These are phyloP conservation scores for Sylvilagus floridanus DNA, from an alignment of 2,797 vertebrate species.

Conservation along the genomic window DNA sequence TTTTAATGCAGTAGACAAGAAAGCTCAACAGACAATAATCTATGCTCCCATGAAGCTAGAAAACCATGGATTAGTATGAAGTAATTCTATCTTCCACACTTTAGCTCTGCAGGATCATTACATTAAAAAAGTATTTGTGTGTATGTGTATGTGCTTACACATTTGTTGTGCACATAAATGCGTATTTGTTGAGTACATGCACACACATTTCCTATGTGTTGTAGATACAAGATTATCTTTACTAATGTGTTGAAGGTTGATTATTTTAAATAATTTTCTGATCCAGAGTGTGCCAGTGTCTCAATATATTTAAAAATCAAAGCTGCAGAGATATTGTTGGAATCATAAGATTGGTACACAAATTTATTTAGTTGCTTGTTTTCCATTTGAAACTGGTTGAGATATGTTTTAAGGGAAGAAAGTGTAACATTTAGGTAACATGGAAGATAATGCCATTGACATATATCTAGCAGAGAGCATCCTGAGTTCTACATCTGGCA, in stretches of 20 bases:
- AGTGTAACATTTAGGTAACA: background rate
- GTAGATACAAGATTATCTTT: conserved; percentile 29
- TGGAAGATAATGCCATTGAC: fast-evolving
- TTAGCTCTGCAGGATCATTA: conserved; percentile 67
- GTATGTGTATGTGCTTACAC: background rate
- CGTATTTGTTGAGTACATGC: background rate
- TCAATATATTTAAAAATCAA: background rate
- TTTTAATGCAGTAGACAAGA: conserved; percentile 73
- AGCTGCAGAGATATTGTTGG: background rate
- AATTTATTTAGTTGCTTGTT: background rate
- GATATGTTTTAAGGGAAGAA: background rate
- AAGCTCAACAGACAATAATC: conserved; percentile 78
- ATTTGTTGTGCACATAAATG: background rate
- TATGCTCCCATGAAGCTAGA: conserved; percentile 59
- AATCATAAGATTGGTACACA: background rate
- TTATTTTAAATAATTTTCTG: conserved; percentile 57
- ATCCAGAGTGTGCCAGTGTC: conserved; percentile 13
- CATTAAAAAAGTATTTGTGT: background rate
- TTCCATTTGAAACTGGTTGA: conserved; percentile 7
- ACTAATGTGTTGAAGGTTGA: conserved; percentile 38
- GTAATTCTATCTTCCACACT: conserved; percentile 54
- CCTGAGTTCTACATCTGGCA: background rate
- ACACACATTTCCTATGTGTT: background rate
- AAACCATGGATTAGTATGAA: conserved; percentile 71
- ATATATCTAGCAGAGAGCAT: background rate